Percentiles rank a stretch among this genome's conserved stretches.
These are phyloP conservation scores for Asobara japonica DNA, from an alignment of 1,140 invertebrate species.

Conservation along the genomic window DNA sequence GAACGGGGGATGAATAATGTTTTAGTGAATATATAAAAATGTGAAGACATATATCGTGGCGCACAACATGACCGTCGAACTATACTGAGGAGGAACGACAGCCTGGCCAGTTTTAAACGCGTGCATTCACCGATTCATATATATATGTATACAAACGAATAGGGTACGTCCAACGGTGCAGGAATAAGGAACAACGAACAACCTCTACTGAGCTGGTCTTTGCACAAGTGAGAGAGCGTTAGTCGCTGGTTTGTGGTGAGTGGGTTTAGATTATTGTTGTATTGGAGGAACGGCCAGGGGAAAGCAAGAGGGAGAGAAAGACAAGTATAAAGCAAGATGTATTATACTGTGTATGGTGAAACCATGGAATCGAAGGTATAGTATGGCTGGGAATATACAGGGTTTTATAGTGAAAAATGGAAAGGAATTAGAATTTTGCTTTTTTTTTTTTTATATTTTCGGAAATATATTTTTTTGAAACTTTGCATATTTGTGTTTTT, in stretches of 20 bases:
- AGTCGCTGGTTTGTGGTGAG: neutral
- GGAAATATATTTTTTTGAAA: no score
- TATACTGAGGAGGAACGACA: slow-evolving; percentile 15
- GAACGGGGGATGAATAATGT: no score
- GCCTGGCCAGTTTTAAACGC: slow-evolving; percentile 19
- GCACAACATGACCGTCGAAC: no score
- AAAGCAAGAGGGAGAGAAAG: neutral
- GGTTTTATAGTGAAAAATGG: no score
- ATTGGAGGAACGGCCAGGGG: neutral
- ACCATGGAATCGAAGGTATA: neutral
- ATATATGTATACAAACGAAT: neutral
- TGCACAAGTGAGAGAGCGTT: neutral
- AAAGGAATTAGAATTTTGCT: no score
- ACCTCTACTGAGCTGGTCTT: no score
- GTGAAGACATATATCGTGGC: no score
- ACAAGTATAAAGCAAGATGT: neutral
- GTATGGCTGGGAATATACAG: neutral
- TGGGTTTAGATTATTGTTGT: neutral
- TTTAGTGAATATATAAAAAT: no score
- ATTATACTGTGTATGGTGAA: neutral
- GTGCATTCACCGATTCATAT: slow-evolving; percentile 28
- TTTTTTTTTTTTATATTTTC: no score
- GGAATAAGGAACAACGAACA: slow-evolving; percentile 9
- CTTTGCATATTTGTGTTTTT: no score
- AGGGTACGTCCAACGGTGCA: slow-evolving; percentile 7